Evolutionary conservation across 2,113 vertebrate species (phyloP).

Genomic region (Galeopterus variegatus): DNA sequence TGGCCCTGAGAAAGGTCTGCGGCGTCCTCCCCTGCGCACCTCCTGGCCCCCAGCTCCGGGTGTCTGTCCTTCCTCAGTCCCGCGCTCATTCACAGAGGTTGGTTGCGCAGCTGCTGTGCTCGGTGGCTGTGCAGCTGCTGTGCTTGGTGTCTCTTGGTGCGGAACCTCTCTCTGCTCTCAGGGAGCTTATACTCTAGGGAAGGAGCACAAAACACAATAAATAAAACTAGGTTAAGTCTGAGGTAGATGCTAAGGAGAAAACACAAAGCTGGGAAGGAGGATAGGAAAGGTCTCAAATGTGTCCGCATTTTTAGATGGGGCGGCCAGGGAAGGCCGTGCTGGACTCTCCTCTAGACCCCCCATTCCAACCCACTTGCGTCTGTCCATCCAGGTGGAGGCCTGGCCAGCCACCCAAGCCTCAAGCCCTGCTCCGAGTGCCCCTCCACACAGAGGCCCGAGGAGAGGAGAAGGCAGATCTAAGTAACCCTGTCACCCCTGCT

Average conservation of each 20-base stretch:
- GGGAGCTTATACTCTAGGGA: accelerated
- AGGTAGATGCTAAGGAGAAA: background rate
- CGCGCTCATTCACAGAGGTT: background rate
- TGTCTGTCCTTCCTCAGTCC: background rate
- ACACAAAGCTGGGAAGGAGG: background rate
- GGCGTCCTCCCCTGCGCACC: accelerated
- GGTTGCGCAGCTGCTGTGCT: background rate
- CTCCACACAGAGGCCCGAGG: background rate
- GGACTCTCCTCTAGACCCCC: accelerated
- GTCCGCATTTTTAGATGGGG: accelerated
- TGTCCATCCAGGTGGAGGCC: background rate
- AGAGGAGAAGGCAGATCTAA: background rate
- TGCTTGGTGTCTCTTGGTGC: background rate
- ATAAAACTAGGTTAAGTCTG: background rate
- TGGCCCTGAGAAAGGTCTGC: background rate
- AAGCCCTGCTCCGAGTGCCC: background rate
- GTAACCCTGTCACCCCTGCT: background rate
- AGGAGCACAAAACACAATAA: background rate
- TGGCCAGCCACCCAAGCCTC: background rate
- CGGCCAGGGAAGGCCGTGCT: background rate
- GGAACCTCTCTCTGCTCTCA: background rate
- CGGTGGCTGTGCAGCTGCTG: background rate
- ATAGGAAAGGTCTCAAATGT: accelerated
- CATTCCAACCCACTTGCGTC: background rate
- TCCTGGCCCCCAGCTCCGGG: too few species aligned